Conservation (phyloP, 1,140 invertebrate species). For the Drosophila miranda region DNA sequence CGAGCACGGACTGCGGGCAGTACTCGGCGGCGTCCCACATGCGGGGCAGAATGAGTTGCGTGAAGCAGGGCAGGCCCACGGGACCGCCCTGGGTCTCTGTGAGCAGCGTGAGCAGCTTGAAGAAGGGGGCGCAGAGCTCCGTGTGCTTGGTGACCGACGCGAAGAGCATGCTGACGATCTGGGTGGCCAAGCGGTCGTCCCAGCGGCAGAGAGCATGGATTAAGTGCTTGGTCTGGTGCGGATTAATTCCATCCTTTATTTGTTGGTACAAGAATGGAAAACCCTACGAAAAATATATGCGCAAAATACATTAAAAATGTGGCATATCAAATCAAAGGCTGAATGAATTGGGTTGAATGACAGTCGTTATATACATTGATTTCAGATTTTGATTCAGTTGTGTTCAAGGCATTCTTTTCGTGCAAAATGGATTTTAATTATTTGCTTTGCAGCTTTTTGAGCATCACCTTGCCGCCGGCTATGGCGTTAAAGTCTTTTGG, state of each 20-base stretch:
- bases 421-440: constrained; percentile 46
- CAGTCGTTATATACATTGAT: neutral
- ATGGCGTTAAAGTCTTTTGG: constrained; percentile 91
- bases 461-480: constrained; percentile 90
- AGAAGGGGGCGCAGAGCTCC: constrained; percentile 94
- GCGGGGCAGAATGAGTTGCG: constrained; percentile 91
- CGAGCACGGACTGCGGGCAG: constrained; percentile 94
- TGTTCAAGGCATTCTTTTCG: constrained; percentile 12
- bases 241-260: constrained; percentile 95
- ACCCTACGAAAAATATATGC: constrained; percentile 84
- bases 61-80: constrained; percentile 93
- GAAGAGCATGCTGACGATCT: constrained; percentile 94
- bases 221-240: constrained; percentile 94
- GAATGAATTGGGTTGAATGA: too few relatives aligned
- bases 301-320: constrained; percentile 30
- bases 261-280: constrained; percentile 97
- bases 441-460: constrained; percentile 55
- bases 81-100: constrained; percentile 90
- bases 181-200: constrained; percentile 92
- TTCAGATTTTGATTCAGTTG: constrained; percentile 2
- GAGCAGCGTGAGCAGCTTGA: constrained; percentile 92
- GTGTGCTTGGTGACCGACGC: constrained; percentile 94
- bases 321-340: too few relatives aligned
- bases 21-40: constrained; percentile 96
- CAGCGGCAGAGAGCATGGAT: constrained; percentile 95